Conservation (phyloP, 1,140 invertebrate genomes). For the Penaeus vannamei region DNA sequence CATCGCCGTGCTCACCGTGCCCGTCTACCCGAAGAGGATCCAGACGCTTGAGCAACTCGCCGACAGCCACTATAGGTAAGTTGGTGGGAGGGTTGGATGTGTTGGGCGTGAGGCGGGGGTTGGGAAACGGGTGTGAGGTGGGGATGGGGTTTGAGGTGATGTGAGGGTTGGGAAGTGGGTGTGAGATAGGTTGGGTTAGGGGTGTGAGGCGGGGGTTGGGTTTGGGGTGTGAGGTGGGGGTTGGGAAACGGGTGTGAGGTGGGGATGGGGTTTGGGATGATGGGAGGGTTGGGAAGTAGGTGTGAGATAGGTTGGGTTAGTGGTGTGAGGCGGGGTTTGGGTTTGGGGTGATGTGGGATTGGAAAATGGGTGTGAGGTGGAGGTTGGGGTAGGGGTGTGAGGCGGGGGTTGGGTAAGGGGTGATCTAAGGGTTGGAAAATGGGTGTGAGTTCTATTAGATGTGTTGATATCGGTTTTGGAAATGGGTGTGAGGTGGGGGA, state of each 20-base stretch:
- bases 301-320: neutral
- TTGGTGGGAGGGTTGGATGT: neutral
- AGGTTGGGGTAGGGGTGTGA: too few species aligned
- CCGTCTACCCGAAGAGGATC: slow-evolving; percentile 26
- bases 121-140: neutral
- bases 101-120: neutral
- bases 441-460: slow-evolving; percentile 7
- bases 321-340: too few species aligned
- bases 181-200: neutral
- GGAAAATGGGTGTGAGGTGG: neutral
- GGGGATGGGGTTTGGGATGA: too few species aligned
- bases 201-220: too few species aligned
- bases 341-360: too few species aligned
- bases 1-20: slow-evolving; percentile 27
- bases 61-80: slow-evolving; percentile 11
- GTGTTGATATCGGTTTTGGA: too few species aligned
- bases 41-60: slow-evolving; percentile 22
- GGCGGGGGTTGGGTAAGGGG: too few species aligned
- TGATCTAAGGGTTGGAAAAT: neutral
- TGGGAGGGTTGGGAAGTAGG: neutral
- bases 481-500: too few species aligned
- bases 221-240: too few species aligned
- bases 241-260: neutral
- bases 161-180: neutral
- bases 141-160: too few species aligned